Evolutionary conservation across 2,888 invertebrate species (phyloP).

Genomic region (Ectobius pallidus): DNA sequence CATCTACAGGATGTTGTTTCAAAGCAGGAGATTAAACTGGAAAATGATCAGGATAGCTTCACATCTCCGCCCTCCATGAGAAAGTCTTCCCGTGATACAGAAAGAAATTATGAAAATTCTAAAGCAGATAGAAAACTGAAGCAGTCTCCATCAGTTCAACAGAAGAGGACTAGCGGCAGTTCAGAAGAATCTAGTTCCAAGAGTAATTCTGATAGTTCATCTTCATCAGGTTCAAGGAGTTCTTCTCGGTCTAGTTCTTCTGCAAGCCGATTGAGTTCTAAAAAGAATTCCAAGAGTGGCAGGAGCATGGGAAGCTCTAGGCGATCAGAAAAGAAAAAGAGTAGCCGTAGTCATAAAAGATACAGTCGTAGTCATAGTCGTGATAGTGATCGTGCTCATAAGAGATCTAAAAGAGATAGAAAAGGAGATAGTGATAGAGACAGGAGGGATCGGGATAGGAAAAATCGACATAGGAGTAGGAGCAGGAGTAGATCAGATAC

Average conservation of each 20-base stretch:
- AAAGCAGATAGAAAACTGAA: conserved; percentile 16
- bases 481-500: conserved; percentile 22
- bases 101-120: conserved; percentile 6
- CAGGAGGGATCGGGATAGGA: not conserved
- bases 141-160: conserved; percentile 6
- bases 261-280: conserved; percentile 39
- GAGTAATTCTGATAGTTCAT: conserved; percentile 41
- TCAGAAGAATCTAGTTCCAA: conserved; percentile 41
- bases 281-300: conserved; percentile 33
- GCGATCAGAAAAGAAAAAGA: conserved; percentile 37
- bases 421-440: conserved; percentile 37
- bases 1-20: conserved; percentile 14
- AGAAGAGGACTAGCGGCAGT: conserved; percentile 29
- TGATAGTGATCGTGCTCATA: not conserved
- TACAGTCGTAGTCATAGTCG: not conserved
- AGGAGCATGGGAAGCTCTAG: conserved; percentile 28
- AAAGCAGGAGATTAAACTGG: conserved; percentile 1
- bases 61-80: not conserved
- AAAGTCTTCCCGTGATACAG: conserved; percentile 13
- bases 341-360: conserved; percentile 24
- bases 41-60: not conserved
- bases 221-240: conserved; percentile 33
- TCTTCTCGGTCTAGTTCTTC: conserved; percentile 38
- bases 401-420: conserved; percentile 33
- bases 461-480: not conserved